Evolutionary conservation across 2,797 vertebrate genomes (phyloP).

Genomic region (Cryptoprocta ferox): DNA sequence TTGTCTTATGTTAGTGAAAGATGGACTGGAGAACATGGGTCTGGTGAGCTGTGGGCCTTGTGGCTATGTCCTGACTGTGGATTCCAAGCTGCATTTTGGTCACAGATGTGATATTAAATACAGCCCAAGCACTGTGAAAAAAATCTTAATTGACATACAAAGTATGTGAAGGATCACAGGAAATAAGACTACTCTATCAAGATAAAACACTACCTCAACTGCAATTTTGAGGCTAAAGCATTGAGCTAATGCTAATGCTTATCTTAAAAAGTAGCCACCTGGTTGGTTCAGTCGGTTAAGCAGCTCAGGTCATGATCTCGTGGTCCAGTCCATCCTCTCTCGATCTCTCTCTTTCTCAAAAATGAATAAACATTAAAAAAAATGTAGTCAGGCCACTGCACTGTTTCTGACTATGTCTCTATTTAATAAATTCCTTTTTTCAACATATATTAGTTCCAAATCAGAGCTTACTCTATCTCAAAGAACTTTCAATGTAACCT

Average conservation of each 20-base stretch:
- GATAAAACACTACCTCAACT: background rate
- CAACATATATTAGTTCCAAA: background rate
- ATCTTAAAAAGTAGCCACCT: background rate
- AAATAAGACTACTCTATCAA: background rate
- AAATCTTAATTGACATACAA: background rate
- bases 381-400: background rate
- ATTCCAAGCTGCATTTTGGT: background rate
- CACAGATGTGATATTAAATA: rapidly evolving
- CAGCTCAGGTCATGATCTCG: too few relatives aligned
- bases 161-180: background rate
- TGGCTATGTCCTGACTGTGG: background rate
- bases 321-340: too few relatives aligned
- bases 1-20: rapidly evolving
- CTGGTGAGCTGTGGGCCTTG: rapidly evolving
- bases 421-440: background rate
- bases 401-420: background rate
- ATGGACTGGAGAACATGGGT: rapidly evolving
- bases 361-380: background rate
- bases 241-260: background rate
- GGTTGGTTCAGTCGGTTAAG: too few relatives aligned
- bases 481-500: background rate
- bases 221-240: background rate
- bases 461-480: background rate
- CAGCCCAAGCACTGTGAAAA: background rate
- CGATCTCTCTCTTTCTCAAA: too few relatives aligned